Base-by-base conservation (phyloP, 1,140 invertebrate species). In the Listronotus oregonensis region DNA sequence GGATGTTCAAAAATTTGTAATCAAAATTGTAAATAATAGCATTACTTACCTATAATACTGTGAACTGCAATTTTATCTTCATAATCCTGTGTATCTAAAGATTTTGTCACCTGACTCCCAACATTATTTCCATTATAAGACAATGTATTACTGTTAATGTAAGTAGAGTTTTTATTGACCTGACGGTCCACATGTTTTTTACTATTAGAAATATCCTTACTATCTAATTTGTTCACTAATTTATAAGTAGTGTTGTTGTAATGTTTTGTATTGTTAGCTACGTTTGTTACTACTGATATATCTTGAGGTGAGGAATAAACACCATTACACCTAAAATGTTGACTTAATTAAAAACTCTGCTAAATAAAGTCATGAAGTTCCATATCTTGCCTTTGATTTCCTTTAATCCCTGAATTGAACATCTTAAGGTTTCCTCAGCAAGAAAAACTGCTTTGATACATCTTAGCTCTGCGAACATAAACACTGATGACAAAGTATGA, bases 31-130 rank as follows among this genome's bases (percentile, higher is more conserved):
- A 42, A 37, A 44, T 21, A 32, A 14, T 8, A 4, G 21, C n/a
- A 47, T 15, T 18, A 47, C 64, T 67, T 60, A 76, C 75, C 75
- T 76, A 76, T 76, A 76, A 76, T 76, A 76, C 75, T 76, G 75
- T 71, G 72, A 61, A 70, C 64, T 73, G 67, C 64, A 55, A 70
- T 52, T 66, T 73, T 75, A 69, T 65, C 67, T 42, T 72, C 72
- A 21, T 59, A 64, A 46, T 72, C 67, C 52, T 67, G 40, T 44
- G 66, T 63, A 39, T 65, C 65, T 18, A 43, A 17, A 55, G 66
- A 61, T 42, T 66, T 49, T 67, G 71, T 74, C 55, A 72, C 66
- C 64, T 69, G 56, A 40, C 46, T 59, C 34, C 59, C 61, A 46
- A 52, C 15, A 58, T 52, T 54, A 56, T 59, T 67, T 15, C 59